A percentile compares a stretch with the other conserved stretches of the same genome.
Conservation (phyloP, 2,113 vertebrate species). For the Glaucidium brasilianum region DNA sequence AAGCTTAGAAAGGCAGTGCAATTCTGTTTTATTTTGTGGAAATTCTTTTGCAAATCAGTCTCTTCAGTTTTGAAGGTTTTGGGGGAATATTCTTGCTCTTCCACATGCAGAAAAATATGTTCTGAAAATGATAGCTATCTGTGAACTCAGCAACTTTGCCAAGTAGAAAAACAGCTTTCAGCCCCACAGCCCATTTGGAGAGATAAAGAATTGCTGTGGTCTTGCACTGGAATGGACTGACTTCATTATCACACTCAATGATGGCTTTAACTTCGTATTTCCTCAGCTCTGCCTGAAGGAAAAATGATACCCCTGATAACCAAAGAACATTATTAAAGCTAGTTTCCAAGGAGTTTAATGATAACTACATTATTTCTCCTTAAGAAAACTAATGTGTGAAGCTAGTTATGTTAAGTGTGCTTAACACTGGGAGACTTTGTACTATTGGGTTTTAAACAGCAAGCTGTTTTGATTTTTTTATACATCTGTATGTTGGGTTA, state of each 20-base stretch:
- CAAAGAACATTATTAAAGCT: slow-evolving; percentile 68
- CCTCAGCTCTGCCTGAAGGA: slow-evolving; percentile 64
- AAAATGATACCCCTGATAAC: slow-evolving; percentile 65
- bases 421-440: neutral
- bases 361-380: slow-evolving; percentile 67
- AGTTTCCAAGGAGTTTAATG: slow-evolving; percentile 67
- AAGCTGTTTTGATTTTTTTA: slow-evolving; percentile 19
- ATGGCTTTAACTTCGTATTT: slow-evolving; percentile 61
- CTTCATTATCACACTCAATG: slow-evolving; percentile 67
- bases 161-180: slow-evolving; percentile 46
- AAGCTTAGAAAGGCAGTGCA: neutral
- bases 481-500: neutral
- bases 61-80: neutral
- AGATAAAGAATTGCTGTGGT: slow-evolving; percentile 60
- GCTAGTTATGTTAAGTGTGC: slow-evolving; percentile 23
- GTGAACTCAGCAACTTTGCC: slow-evolving; percentile 61
- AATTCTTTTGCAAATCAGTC: neutral
- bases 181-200: slow-evolving; percentile 18
- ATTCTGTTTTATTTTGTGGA: neutral
- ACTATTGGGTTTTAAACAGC: neutral
- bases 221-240: slow-evolving; percentile 56
- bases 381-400: slow-evolving; percentile 58
- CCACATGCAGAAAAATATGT: neutral
- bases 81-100: neutral
- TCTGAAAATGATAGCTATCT: slow-evolving; percentile 45